Conservation (phyloP, 2,113 vertebrate species). For the Proteles cristata region DNA sequence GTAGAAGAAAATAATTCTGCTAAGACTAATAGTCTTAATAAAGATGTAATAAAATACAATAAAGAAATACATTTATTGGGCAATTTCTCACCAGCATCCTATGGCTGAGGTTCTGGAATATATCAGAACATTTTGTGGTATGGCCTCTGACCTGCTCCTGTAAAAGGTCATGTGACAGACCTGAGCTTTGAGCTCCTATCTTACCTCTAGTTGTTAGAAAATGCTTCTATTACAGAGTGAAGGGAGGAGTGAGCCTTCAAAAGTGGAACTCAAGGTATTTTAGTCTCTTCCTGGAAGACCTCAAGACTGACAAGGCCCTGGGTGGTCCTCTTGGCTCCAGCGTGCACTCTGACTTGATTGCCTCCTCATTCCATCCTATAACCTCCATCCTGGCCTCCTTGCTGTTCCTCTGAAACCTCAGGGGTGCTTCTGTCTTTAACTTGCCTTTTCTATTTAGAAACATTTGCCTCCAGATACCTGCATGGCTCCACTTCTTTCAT, state of each 20-base stretch:
- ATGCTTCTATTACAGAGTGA: neutral
- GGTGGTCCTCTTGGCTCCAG: no score
- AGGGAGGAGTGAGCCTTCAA: neutral
- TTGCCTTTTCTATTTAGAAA: neutral
- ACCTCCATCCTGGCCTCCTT: neutral
- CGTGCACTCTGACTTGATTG: accelerated
- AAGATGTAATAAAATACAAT: neutral
- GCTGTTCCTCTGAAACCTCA: neutral
- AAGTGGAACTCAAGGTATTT: neutral
- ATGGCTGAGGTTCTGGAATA: neutral
- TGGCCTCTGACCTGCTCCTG: neutral
- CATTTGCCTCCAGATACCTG: neutral
- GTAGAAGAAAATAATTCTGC: neutral
- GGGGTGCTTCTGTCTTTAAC: neutral
- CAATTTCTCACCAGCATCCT: neutral
- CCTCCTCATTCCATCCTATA: accelerated
- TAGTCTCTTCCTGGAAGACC: neutral
- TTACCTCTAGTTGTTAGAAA: neutral
- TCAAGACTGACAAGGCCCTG: neutral
- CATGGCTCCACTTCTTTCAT: neutral
- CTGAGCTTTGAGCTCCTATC: neutral
- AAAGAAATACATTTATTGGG: neutral
- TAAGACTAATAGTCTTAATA: neutral
- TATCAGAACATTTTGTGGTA: neutral
- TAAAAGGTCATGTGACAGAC: neutral